A percentile compares a stretch with the other conserved stretches of the same genome.
Conservation (phyloP, 2,888 invertebrate genomes). For the Eilema sororculum region DNA sequence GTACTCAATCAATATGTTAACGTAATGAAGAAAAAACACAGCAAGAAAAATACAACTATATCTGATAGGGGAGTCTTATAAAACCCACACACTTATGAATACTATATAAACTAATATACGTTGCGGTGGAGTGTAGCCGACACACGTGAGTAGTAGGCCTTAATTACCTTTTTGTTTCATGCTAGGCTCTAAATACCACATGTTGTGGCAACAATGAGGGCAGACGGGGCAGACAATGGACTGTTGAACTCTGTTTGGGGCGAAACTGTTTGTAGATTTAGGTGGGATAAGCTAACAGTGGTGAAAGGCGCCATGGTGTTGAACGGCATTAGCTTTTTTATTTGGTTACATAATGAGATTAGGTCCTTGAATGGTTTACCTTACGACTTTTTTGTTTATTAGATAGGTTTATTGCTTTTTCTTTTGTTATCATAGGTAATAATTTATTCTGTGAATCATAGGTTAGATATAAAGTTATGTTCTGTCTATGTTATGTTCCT, state of each 20-base stretch:
- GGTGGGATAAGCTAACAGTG: constrained; percentile 13
- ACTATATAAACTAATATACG: constrained; percentile 28
- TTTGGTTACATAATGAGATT: neutral
- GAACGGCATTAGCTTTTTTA: neutral
- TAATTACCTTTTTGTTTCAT: constrained; percentile 61
- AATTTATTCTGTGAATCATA: no score
- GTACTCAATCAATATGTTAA: constrained; percentile 1
- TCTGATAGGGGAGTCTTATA: constrained; percentile 18
- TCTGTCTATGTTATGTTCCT: no score
- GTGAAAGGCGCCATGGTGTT: constrained; percentile 16
- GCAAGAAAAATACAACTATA: constrained; percentile 34
- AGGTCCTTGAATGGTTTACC: neutral
- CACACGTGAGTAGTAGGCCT: constrained; percentile 46
- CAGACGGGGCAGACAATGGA: constrained; percentile 21
- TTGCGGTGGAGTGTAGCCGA: constrained; percentile 40
- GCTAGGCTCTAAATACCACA: constrained; percentile 57
- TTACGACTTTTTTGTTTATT: neutral
- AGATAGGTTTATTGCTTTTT: neutral
- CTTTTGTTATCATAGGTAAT: neutral
- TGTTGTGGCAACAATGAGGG: constrained; percentile 19
- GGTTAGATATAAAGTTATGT: no score
- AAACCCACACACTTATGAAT: constrained; percentile 31
- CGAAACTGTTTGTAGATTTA: constrained; percentile 12
- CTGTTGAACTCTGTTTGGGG: constrained; percentile 8
- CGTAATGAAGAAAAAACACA: constrained; percentile 2